phyloP scores from a whole-genome alignment of 2,888 invertebrate species.

The Listrodromus nycthemerus region DNA sequence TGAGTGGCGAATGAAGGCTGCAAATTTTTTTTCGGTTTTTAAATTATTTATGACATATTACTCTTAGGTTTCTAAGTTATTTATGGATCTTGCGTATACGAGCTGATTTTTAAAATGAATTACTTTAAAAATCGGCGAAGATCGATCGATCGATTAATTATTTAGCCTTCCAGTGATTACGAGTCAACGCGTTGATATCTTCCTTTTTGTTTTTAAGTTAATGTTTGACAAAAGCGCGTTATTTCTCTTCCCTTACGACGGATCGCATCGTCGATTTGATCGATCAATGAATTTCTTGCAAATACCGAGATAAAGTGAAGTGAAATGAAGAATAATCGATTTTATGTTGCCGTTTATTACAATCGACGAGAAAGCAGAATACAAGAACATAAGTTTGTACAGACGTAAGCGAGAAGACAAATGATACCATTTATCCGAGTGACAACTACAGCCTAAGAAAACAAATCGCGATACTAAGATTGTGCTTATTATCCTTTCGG shows the following conservation, averaged over 20 bases:
- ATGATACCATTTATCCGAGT: constrained; percentile 65
- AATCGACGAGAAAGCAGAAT: background rate
- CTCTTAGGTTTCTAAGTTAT: constrained; percentile 63
- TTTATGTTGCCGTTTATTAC: background rate
- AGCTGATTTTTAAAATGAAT: constrained; percentile 42
- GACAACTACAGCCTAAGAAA: constrained; percentile 29
- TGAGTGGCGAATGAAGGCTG: background rate
- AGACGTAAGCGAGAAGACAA: constrained; percentile 19
- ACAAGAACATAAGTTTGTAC: constrained; percentile 4
- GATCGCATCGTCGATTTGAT: background rate
- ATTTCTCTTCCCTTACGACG: constrained; percentile 1
- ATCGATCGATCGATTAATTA: constrained; percentile 8
- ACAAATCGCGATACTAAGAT: constrained; percentile 23
- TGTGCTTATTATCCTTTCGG: constrained; percentile 38
- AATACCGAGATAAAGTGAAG: background rate
- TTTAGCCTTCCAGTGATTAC: constrained; percentile 57
- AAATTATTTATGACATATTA: too few relatives aligned
- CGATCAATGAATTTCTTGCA: constrained; percentile 8
- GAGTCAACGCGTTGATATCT: constrained; percentile 10
- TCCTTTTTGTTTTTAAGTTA: constrained; percentile 16
- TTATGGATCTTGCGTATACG: constrained; percentile 66
- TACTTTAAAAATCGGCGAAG: background rate
- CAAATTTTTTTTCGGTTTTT: background rate
- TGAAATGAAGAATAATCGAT: background rate
- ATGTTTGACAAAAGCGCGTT: background rate